Evolutionary conservation across 92 coral and sea anemone genomes (phyloP).

Genomic region (Zoanthus gigantus): DNA sequence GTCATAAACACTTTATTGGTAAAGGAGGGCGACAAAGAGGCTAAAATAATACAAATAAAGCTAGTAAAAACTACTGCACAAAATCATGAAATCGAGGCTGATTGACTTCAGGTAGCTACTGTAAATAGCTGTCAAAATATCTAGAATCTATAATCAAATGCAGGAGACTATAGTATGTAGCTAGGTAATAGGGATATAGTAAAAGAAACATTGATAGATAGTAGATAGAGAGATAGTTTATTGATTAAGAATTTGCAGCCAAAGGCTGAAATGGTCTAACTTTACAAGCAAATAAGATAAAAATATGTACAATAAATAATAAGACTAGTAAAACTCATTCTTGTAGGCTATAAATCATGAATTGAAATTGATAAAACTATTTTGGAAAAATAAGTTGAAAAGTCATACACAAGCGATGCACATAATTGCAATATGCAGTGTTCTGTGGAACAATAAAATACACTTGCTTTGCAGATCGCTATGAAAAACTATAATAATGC

Average conservation of each 20-base stretch:
- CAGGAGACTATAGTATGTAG: conserved; percentile 13
- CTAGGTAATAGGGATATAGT: conserved; percentile 4
- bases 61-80: too few species aligned
- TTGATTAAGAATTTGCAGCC: too few species aligned
- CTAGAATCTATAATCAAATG: conserved; percentile 21
- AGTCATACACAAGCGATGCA: conserved; percentile 17
- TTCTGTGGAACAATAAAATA: conserved; percentile 31
- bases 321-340: too few species aligned
- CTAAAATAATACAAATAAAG: neutral
- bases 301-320: too few species aligned
- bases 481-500: neutral
- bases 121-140: conserved; percentile 4
- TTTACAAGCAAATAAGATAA: too few species aligned
- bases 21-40: too few species aligned
- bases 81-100: neutral
- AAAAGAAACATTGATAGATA: neutral
- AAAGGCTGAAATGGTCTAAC: too few species aligned
- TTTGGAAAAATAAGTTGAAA: neutral
- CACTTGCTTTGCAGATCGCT: conserved; percentile 17
- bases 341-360: too few species aligned
- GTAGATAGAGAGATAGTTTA: too few species aligned
- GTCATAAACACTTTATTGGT: too few species aligned
- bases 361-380: too few species aligned
- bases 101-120: conserved; percentile 12
- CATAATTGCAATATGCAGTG: conserved; percentile 12